phyloP scores from a whole-genome alignment of 2,797 vertebrate genomes.

The Myoxocephalus aenaeus region DNA sequence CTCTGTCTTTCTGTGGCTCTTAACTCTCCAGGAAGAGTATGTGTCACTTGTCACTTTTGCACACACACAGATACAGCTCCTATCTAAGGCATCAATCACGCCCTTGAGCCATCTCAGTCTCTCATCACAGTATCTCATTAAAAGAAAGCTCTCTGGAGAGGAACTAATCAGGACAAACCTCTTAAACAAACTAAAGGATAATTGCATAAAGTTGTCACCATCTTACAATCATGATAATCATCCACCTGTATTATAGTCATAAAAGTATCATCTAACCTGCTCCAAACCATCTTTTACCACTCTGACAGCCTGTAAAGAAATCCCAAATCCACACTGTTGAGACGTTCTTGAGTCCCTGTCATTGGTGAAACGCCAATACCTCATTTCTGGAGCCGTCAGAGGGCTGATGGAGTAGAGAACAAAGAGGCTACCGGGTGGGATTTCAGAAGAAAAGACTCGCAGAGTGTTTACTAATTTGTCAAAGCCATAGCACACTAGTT shows the following conservation, averaged over 20 bases:
- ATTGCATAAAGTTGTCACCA: conserved; percentile 32
- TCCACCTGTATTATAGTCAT: conserved; percentile 14
- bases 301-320: conserved; percentile 15
- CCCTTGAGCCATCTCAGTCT: conserved; percentile 43
- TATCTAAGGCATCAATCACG: conserved; percentile 37
- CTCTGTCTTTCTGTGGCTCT: not conserved
- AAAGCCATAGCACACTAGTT: conserved; percentile 29
- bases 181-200: conserved; percentile 51
- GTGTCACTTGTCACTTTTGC: conserved; percentile 29
- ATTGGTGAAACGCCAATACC: conserved; percentile 63
- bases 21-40: not conserved
- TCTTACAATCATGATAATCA: conserved; percentile 14
- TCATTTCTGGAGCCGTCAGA: conserved; percentile 68
- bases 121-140: conserved; percentile 49
- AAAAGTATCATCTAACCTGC: conserved; percentile 1
- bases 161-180: conserved; percentile 45
- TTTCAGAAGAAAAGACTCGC: conserved; percentile 47
- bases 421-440: conserved; percentile 22
- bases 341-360: conserved; percentile 30
- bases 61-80: conserved; percentile 7
- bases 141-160: conserved; percentile 33
- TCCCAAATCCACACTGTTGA: conserved; percentile 22
- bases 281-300: not conserved
- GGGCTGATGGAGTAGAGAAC: conserved; percentile 49
- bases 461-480: conserved; percentile 60